Evolutionary conservation across 2,888 invertebrate species (phyloP).

Genomic region (Coenonympha glycerion): DNA sequence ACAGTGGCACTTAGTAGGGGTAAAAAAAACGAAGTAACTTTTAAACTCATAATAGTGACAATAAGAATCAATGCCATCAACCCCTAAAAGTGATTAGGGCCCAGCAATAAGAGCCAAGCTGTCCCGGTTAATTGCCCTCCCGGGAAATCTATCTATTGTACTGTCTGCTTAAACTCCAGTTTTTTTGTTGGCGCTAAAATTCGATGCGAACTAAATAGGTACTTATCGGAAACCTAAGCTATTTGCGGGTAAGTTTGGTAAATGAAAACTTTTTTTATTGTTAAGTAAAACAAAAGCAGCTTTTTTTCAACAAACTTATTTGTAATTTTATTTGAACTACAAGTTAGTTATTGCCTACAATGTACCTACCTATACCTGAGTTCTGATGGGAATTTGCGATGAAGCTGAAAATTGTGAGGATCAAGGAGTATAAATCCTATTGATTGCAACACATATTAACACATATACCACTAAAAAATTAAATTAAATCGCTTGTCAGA

Average conservation of each 20-base stretch:
- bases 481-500: too few relatives aligned
- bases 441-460: too few relatives aligned
- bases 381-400: too few relatives aligned
- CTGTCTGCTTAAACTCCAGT: slow-evolving; percentile 21
- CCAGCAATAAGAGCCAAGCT: neutral
- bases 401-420: too few relatives aligned
- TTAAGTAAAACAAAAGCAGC: neutral
- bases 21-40: too few relatives aligned
- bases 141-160: slow-evolving; percentile 26
- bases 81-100: neutral
- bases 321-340: neutral
- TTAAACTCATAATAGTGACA: too few relatives aligned
- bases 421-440: too few relatives aligned
- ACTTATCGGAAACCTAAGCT: slow-evolving; percentile 3
- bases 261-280: neutral
- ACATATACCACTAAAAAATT: too few relatives aligned
- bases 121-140: slow-evolving; percentile 24
- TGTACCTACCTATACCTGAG: too few relatives aligned
- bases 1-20: too few relatives aligned
- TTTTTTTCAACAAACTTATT: neutral
- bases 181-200: slow-evolving; percentile 18
- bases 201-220: slow-evolving; percentile 9
- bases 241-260: neutral
- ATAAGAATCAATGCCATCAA: too few relatives aligned
- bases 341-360: too few relatives aligned